These are phyloP conservation scores for Drosophila pectinifera DNA, from an alignment of 1,140 invertebrate genomes.

Conservation along the genomic window DNA sequence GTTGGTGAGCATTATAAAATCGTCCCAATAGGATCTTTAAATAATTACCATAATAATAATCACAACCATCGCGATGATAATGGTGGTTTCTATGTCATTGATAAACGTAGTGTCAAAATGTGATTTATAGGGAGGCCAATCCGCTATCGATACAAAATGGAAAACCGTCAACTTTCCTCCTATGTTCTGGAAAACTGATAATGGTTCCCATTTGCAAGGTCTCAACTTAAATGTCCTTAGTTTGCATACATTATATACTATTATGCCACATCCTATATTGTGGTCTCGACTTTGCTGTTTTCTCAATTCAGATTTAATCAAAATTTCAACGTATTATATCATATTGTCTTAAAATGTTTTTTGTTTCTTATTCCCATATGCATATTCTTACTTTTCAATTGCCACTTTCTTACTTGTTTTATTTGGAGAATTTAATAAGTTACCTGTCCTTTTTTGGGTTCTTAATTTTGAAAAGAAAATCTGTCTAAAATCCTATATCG, in stretches of 20 bases:
- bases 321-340: no score
- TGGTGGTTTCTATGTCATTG: constrained; percentile 58
- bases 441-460: neutral
- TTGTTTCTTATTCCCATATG: no score
- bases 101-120: constrained; percentile 54
- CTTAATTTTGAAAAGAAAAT: neutral
- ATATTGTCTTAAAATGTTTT: no score
- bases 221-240: neutral
- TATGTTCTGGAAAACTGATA: neutral
- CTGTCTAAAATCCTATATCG: neutral
- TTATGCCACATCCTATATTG: no score
- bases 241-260: no score
- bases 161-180: neutral
- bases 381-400: no score
- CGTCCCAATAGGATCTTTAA: constrained; percentile 4
- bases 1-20: constrained; percentile 1
- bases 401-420: neutral
- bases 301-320: no score
- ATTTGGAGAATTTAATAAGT: neutral
- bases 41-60: constrained; percentile 12
- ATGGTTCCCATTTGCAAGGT: constrained; percentile 2
- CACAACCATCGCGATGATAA: constrained; percentile 10
- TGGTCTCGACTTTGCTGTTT: no score
- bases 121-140: constrained; percentile 38
- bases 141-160: constrained; percentile 7